These are phyloP conservation scores for Megalops cyprinoides DNA, from an alignment of 2,797 vertebrate genomes.

Conservation along the genomic window DNA sequence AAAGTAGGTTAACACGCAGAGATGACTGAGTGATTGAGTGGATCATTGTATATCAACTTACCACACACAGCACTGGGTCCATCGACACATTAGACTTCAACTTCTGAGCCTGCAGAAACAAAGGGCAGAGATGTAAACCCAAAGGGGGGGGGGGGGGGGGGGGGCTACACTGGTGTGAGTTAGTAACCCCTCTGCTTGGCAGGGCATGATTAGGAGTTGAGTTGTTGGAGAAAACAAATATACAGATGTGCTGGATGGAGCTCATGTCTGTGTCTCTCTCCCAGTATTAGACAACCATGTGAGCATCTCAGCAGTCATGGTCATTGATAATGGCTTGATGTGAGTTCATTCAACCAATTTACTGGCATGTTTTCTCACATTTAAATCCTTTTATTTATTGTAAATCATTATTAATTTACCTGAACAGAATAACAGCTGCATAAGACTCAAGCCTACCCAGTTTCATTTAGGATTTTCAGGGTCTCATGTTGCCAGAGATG, in stretches of 20 bases:
- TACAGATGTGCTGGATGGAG: neutral
- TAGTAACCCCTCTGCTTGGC: too few relatives aligned
- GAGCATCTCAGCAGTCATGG: neutral
- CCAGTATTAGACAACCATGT: neutral
- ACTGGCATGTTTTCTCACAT: neutral
- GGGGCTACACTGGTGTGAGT: too few relatives aligned
- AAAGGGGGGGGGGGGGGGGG: too few relatives aligned
- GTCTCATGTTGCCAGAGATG: neutral
- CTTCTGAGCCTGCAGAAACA: slow-evolving; percentile 82
- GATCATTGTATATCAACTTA: slow-evolving; percentile 65
- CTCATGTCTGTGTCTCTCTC: neutral
- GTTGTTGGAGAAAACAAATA: neutral
- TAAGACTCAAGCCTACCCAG: slow-evolving; percentile 12
- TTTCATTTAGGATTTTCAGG: neutral
- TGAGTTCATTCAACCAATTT: neutral
- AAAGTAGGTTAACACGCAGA: neutral
- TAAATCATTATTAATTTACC: too few relatives aligned
- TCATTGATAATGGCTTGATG: slow-evolving; percentile 2
- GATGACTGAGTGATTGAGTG: neutral
- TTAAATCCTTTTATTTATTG: slow-evolving; percentile 2
- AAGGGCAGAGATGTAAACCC: neutral
- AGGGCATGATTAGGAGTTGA: neutral
- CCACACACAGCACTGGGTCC: slow-evolving; percentile 83
- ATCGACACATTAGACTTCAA: slow-evolving; percentile 84
- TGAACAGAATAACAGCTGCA: neutral